Evolutionary conservation across 1,140 invertebrate genomes (phyloP), one percentile per base, ranked within the genome.

Genomic region (Cotesia typhae): DNA sequence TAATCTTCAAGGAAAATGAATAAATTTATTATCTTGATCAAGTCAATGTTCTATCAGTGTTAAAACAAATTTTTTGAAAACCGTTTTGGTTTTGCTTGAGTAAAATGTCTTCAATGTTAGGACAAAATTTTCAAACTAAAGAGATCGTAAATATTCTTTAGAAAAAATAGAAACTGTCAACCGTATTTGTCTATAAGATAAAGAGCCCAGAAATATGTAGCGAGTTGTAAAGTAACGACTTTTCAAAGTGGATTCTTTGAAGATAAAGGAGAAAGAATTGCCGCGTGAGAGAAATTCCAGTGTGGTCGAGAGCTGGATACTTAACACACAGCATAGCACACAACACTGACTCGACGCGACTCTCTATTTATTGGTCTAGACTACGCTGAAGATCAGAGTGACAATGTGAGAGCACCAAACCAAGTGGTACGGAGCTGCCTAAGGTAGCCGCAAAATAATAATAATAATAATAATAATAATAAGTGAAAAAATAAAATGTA

Each of bases 301-400:
- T 47, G 55, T 57, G 67, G n/a, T 60, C 55, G 36, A 68, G 52
- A 53, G 67, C 41, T 47, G 41, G 41, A 47, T 47, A 47, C 41
- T 9, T 0, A 47, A 47, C 28, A 28, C 28, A 28, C 28, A 28
- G 28, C 28, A 28, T 28, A 28, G 51, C 65, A 68, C 20, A 14
- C 20, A 6, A 60, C 67, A 55, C 12, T 55, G 14, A 52, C 61
- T 37, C 63, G 61, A 36, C 70, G 60, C 51, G 63, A 65, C 70
- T 71, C 61, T 51, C 61, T 71, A 71, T 71, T 71, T 71, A 71
- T 71, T 71, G 61, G 70, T 71, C 70, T 71, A 71, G 70, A 59
- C 20, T 20, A 63, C 36, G 14, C 4, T 37, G 60, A 37, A 63
- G 36, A n/a, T 35, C 10, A 63, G 9, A 28, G 57, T 60, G 10